Conservation (phyloP, 2,113 vertebrate species). For the Holacanthus passer region DNA sequence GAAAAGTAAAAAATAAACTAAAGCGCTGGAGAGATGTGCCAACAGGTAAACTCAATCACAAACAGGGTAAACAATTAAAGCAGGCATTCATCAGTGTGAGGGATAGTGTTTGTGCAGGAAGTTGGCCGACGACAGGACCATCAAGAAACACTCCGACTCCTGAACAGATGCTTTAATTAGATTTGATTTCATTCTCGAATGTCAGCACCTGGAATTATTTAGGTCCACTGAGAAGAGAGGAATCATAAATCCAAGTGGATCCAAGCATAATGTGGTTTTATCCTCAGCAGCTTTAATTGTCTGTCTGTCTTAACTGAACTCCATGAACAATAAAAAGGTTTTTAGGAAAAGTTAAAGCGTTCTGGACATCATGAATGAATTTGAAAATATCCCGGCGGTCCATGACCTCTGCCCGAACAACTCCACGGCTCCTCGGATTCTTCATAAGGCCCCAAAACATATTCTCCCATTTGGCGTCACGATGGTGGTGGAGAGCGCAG, state of each 20-base stretch:
- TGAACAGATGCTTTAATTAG: constrained; percentile 7
- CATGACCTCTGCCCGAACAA: too few relatives aligned
- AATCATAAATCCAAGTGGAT: background rate
- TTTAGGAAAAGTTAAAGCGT: too few relatives aligned
- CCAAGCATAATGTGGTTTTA: background rate
- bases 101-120: background rate
- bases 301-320: background rate
- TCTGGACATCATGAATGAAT: too few relatives aligned
- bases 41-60: background rate
- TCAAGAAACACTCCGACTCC: background rate
- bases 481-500: too few relatives aligned
- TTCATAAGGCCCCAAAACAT: too few relatives aligned
- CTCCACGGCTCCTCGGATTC: too few relatives aligned
- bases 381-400: too few relatives aligned
- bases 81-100: constrained; percentile 3
- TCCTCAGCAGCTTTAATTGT: background rate
- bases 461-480: too few relatives aligned
- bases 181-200: constrained; percentile 14
- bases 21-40: background rate
- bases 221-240: background rate
- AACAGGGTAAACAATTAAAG: background rate
- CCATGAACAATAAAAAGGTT: too few relatives aligned
- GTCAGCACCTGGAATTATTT: constrained; percentile 12
- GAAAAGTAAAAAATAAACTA: background rate
- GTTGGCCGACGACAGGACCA: background rate